Evolutionary conservation across 1,140 invertebrate species (phyloP), one percentile per base, ranked within the genome.

Genomic region (Branchinecta lynchi): DNA sequence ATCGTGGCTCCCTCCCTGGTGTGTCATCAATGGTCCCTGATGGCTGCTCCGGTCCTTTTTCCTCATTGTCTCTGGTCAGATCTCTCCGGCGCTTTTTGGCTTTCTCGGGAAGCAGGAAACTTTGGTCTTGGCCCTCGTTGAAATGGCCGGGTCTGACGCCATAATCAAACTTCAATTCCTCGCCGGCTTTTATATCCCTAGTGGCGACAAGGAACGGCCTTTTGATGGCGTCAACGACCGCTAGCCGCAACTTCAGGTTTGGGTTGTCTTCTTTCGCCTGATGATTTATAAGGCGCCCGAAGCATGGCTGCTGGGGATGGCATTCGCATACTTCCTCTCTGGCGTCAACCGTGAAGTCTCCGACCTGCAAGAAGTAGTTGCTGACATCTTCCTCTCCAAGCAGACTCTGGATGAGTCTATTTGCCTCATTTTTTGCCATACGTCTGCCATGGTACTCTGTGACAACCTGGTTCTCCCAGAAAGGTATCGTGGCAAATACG

Each of bases 1-100:
- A 9, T 51, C 46, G n/a, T 51, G n/a, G n/a, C 9, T 51, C 46
- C 9, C 46, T n/a, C 9, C 9, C 9, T 51, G 46, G 9, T n/a
- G 9, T 51, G 46, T 9, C 46, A 9, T n/a, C 9, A 9, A 9
- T n/a, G 46, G n/a, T 51, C 9, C 9, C 46, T 51, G 9, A 51
- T 51, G 9, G 46, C 46, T 51, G 9, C n/a, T 51, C n/a, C n/a
- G 46, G 46, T n/a, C n/a, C n/a, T 51, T 51, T 51, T n/a, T 51
- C n/a, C 46, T 51, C 46, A 9, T 9, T 51, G 9, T 9, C 46
- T 9, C n/a, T n/a, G 46, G 46, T n/a, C 46, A 51, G 9, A 51
- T 51, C 46, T 51, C 46, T 51, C 46, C n/a, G 46, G 46, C 46
- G 46, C n/a, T 51, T 51, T n/a, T n/a, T 51, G 46, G 46, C 46